phyloP scores from a whole-genome alignment of 2,797 vertebrate genomes.

The Labroides dimidiatus region DNA sequence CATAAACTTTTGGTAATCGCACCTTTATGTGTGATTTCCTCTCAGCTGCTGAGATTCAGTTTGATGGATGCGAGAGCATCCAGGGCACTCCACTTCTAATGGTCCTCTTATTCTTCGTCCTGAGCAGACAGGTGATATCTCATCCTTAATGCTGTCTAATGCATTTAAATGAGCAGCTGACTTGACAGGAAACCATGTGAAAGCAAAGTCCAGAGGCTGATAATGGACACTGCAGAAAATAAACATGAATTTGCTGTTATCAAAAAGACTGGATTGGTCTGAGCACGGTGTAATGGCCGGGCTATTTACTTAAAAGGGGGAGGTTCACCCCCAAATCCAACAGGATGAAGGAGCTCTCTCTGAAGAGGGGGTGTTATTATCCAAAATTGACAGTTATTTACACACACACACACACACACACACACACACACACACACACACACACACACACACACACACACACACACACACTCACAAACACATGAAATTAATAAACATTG shows the following conservation, averaged over 20 bases:
- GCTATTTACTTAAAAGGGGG: constrained; percentile 6
- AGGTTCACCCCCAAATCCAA: neutral
- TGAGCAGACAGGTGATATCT: constrained; percentile 62
- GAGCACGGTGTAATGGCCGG: neutral
- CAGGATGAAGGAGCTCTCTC: neutral
- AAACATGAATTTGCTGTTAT: constrained; percentile 24
- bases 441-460: too few relatives aligned
- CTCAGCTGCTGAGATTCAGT: constrained; percentile 33
- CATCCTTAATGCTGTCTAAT: constrained; percentile 66
- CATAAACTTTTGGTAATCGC: constrained; percentile 12
- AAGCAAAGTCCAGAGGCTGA: constrained; percentile 45
- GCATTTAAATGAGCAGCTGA: constrained; percentile 65
- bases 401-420: too few relatives aligned
- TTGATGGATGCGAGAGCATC: constrained; percentile 53
- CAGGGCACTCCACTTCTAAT: constrained; percentile 55
- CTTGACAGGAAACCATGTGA: constrained; percentile 51
- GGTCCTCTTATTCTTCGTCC: constrained; percentile 52
- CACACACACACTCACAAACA: too few relatives aligned
- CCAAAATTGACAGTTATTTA: too few relatives aligned
- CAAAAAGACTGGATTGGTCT: constrained; percentile 13
- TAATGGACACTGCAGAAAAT: constrained; percentile 56
- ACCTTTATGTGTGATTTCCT: constrained; percentile 11
- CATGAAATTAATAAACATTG: too few relatives aligned
- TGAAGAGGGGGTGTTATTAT: neutral
- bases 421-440: too few relatives aligned